Conservation (phyloP, 2,888 invertebrate genomes). For the Dicranocentrus wangi region DNA sequence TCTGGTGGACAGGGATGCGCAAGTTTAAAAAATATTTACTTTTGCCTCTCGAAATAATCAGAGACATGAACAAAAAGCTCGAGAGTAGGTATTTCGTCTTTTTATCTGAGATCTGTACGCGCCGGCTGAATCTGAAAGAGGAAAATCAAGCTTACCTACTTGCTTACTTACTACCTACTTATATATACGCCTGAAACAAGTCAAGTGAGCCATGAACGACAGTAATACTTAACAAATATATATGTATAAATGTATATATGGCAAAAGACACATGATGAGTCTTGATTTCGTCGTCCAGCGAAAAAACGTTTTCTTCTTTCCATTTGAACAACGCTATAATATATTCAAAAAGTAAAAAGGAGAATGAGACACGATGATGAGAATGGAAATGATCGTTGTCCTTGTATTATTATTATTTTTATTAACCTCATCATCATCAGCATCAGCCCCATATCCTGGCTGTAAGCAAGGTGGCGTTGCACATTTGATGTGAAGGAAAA, state of each 20-base stretch:
- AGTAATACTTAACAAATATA: too few relatives aligned
- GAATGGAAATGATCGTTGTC: conserved; percentile 12
- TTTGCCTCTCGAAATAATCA: too few relatives aligned
- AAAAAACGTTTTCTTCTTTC: neutral
- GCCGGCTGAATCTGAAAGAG: conserved; percentile 14
- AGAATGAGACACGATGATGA: neutral
- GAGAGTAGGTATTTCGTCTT: too few relatives aligned
- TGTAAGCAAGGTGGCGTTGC: neutral
- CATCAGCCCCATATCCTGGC: too few relatives aligned
- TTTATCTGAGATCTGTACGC: neutral
- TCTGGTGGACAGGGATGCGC: neutral
- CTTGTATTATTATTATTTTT: conserved; percentile 29
- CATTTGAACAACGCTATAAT: neutral
- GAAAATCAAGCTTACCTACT: conserved; percentile 8
- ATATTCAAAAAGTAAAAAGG: conserved; percentile 6
- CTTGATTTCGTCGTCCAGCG: neutral
- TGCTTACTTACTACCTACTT: too few relatives aligned
- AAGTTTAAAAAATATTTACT: too few relatives aligned
- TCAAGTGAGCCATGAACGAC: conserved; percentile 10
- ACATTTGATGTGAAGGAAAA: neutral
- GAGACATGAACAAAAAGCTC: too few relatives aligned
- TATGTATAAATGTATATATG: neutral
- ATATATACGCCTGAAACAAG: neutral
- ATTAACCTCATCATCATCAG: conserved; percentile 12
- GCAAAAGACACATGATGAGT: neutral